Base-by-base conservation (phyloP, 2,797 vertebrate genomes). In the Masticophis lateralis region DNA sequence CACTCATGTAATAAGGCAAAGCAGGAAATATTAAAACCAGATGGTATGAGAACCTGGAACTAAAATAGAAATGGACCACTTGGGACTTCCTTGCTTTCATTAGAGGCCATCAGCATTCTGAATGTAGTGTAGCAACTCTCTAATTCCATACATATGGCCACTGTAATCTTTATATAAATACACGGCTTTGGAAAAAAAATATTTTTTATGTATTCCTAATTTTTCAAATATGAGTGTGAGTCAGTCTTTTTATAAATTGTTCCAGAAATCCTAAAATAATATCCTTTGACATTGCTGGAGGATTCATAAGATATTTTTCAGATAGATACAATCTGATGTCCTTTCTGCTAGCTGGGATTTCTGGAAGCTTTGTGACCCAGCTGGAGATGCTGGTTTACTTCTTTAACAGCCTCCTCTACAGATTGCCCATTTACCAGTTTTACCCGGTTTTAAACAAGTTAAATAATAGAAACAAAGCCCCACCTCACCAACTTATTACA, bases 31-130 rank as follows among this genome's bases (percentile, higher is more conserved):
- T 89, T 14, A 94, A 91, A 92, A 13, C 12, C 25, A 11, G 63
- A 14, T 93, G 47, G 61, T 28, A 93, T 83, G 32, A 37, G 16
- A 32, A 93, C 93, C 57, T 92, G 59, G 86, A 88, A 92, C 59
- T 20, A 1, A 25, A 94, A 3, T 10, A 74, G 0, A 1, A 93
- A 59, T 91, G 55, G 90, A 74, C 0, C 22, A 3, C 5, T 60
- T 79, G 63, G 92, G 37, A 89, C 86, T 94, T 95, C 9, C 28
- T 32, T 89, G 28, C 69, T 88, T 93, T 12, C 13, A 47, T 37
- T 63, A 32, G 28, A 94, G 2, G 13, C 91, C 43, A 87, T 3
- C 27, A 53, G 47, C 16, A 60, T 0, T 0, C 0, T 10, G 1
- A 0, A 6, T 91, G 0, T 0, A 92, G 8, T 53, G 92, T 28